Conservation (phyloP, 1,140 invertebrate species). For the Ylistrum balloti region DNA sequence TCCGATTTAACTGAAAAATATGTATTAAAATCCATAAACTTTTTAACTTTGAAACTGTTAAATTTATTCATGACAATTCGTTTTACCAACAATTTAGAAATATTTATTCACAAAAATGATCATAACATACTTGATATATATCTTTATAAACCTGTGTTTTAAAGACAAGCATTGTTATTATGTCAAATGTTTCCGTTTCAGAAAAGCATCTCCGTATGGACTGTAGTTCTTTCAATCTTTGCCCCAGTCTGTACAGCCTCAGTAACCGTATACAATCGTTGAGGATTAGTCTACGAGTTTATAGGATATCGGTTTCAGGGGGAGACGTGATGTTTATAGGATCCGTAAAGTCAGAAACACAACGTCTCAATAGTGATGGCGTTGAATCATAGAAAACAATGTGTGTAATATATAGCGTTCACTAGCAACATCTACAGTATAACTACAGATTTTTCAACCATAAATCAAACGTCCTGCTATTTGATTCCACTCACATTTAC, state of each 20-base stretch:
- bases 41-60: too few relatives aligned
- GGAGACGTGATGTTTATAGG: slow-evolving; percentile 5
- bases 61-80: too few relatives aligned
- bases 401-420: background rate
- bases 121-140: too few relatives aligned
- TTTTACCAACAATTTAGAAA: too few relatives aligned
- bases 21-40: too few relatives aligned
- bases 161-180: background rate
- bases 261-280: background rate
- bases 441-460: background rate
- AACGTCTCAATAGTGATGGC: background rate
- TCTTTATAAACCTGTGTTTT: too few relatives aligned
- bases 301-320: slow-evolving; percentile 19
- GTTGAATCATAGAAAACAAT: background rate
- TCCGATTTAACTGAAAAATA: too few relatives aligned
- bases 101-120: too few relatives aligned
- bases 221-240: background rate
- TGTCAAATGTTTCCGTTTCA: background rate
- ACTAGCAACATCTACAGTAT: background rate
- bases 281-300: background rate
- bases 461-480: background rate
- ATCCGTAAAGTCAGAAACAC: background rate
- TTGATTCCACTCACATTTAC: background rate
- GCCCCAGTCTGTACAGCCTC: background rate
- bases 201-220: background rate